These are phyloP conservation scores for Scolopax rusticola DNA, from an alignment of 2,797 vertebrate genomes.

Conservation along the genomic window DNA sequence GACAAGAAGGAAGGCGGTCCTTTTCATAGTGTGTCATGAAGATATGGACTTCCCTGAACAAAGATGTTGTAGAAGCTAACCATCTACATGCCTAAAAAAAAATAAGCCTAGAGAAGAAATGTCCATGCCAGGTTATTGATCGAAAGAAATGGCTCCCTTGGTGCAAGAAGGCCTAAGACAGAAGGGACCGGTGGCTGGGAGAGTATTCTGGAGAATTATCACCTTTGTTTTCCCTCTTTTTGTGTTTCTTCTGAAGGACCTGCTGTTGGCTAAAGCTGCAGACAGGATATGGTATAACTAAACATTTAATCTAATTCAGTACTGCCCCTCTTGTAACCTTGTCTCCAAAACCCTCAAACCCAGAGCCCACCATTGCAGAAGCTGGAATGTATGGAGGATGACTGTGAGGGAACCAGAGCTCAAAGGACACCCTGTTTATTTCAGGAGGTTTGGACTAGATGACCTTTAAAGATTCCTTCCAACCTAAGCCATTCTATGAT, in stretches of 20 bases:
- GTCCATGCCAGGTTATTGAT: not conserved
- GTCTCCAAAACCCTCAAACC: not conserved
- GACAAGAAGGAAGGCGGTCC: not conserved
- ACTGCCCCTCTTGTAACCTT: not conserved
- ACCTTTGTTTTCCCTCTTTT: not conserved
- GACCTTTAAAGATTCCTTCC: not conserved
- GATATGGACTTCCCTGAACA: not conserved
- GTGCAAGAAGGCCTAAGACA: not conserved
- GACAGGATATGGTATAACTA: accelerated
- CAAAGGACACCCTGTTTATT: not conserved
- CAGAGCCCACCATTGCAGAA: not conserved
- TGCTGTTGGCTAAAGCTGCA: not conserved
- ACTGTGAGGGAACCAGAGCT: not conserved
- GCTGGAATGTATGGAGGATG: not conserved
- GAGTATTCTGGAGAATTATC: not conserved
- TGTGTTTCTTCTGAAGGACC: not conserved
- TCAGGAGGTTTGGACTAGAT: not conserved
- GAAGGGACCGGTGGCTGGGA: not conserved
- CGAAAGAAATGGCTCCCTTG: not conserved
- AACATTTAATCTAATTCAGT: not conserved
- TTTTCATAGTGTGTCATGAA: not conserved
- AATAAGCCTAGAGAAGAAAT: not conserved
- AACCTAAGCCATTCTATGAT: not conserved
- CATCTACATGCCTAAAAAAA: not conserved
- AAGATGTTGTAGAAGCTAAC: not conserved